Percentiles rank a stretch among this genome's conserved stretches.
phyloP scores from a whole-genome alignment of 2,888 invertebrate genomes.

The Chesias legatella region DNA sequence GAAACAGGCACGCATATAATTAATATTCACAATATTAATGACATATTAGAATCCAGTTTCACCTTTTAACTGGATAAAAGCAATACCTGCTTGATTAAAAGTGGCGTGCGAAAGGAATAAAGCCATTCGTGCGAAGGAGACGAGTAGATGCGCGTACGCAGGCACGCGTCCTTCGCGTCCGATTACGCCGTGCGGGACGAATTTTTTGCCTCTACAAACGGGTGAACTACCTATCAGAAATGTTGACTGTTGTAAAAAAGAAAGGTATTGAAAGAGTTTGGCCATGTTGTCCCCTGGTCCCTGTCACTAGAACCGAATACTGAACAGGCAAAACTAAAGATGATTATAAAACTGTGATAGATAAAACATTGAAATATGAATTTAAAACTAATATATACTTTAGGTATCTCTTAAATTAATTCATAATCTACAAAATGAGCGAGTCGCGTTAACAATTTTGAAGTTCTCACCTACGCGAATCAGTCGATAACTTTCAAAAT shows the following conservation, averaged over 20 bases:
- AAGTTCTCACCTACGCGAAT: constrained; percentile 64
- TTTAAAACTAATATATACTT: not conserved
- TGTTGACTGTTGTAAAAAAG: constrained; percentile 22
- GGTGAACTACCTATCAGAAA: constrained; percentile 54
- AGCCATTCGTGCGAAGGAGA: constrained; percentile 39
- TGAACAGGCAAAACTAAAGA: too few relatives aligned
- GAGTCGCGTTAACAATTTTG: constrained; percentile 40
- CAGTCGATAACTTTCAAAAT: constrained; percentile 60
- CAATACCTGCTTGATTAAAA: constrained; percentile 48
- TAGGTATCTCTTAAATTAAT: too few relatives aligned
- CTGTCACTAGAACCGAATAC: too few relatives aligned
- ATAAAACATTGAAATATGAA: too few relatives aligned
- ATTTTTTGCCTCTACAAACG: constrained; percentile 51
- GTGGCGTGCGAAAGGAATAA: constrained; percentile 40
- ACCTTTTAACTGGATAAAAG: constrained; percentile 55
- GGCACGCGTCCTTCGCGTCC: constrained; percentile 72
- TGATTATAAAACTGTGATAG: too few relatives aligned
- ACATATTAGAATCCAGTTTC: constrained; percentile 45
- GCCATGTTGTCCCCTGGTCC: not conserved
- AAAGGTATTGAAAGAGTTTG: not conserved
- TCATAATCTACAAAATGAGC: constrained; percentile 14
- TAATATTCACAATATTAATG: constrained; percentile 55
- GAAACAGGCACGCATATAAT: constrained; percentile 41
- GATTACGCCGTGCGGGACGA: constrained; percentile 45
- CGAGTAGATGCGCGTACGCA: constrained; percentile 55